These are phyloP conservation scores for Julus scanicus DNA, from an alignment of 2,888 invertebrate genomes.

Conservation along the genomic window DNA sequence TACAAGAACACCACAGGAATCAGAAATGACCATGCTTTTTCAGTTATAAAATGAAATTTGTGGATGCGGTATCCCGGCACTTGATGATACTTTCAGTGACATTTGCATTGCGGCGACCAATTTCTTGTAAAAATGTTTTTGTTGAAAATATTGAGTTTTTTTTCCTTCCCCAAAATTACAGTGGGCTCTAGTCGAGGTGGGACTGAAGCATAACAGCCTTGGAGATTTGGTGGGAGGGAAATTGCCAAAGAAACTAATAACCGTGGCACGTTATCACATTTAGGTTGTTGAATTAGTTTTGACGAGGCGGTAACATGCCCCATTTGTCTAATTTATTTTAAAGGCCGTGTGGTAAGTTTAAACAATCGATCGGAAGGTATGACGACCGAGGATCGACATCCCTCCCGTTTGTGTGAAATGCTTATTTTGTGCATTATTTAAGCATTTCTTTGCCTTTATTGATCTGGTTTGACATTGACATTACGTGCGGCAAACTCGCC, in stretches of 20 bases:
- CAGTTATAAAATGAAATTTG: too few relatives aligned
- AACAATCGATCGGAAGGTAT: background rate
- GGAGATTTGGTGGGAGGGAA: background rate
- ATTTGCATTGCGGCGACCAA: too few relatives aligned
- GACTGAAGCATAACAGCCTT: conserved; percentile 1
- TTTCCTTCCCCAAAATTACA: background rate
- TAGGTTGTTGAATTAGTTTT: background rate
- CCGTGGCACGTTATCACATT: background rate
- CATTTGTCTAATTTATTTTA: background rate
- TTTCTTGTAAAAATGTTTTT: background rate
- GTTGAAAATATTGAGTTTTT: background rate
- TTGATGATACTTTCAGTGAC: too few relatives aligned
- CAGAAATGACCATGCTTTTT: too few relatives aligned
- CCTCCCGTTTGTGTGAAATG: background rate
- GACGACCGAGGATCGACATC: background rate
- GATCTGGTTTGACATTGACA: conserved; percentile 18
- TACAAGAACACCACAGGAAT: too few relatives aligned
- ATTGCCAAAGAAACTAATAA: background rate
- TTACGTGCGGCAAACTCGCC: background rate
- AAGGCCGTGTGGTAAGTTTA: background rate
- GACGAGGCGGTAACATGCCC: background rate
- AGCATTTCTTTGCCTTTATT: conserved; percentile 21
- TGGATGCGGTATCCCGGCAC: too few relatives aligned
- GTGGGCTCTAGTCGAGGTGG: background rate
- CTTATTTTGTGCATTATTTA: background rate